These are phyloP conservation scores for Nebria salina DNA, from an alignment of 2,888 invertebrate genomes.

Conservation along the genomic window DNA sequence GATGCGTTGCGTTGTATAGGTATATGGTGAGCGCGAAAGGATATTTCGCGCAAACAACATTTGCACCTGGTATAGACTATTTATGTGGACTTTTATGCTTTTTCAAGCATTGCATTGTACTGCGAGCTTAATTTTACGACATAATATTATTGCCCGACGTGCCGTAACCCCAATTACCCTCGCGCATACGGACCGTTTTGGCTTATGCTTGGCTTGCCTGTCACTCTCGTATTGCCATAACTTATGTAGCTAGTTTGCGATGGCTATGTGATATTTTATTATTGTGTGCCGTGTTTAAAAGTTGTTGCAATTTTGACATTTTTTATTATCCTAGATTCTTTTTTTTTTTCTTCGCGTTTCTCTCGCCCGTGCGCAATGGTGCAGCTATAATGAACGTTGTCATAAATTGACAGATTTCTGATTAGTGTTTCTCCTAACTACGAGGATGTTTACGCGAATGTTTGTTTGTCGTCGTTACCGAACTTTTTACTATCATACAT, in stretches of 20 bases:
- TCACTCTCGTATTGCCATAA: slow-evolving; percentile 54
- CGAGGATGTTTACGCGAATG: neutral
- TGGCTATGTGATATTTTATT: slow-evolving; percentile 55
- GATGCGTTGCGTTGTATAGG: neutral
- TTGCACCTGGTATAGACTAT: slow-evolving; percentile 60
- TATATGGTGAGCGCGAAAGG: neutral
- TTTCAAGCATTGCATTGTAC: slow-evolving; percentile 59
- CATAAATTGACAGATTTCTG: slow-evolving; percentile 32
- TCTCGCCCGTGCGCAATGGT: slow-evolving; percentile 33
- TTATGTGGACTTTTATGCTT: slow-evolving; percentile 62
- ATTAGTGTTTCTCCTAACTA: slow-evolving; percentile 20
- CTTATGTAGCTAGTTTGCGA: slow-evolving; percentile 57
- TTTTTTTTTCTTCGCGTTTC: slow-evolving; percentile 43
- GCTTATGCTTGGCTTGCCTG: slow-evolving; percentile 34
- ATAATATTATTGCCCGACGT: slow-evolving; percentile 56
- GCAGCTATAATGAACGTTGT: slow-evolving; percentile 46
- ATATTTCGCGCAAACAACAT: slow-evolving; percentile 14
- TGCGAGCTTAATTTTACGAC: slow-evolving; percentile 60
- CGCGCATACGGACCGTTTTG: slow-evolving; percentile 49
- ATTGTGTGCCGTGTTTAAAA: slow-evolving; percentile 53
- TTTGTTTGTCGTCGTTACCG: neutral
- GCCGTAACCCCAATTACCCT: slow-evolving; percentile 45
- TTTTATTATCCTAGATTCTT: slow-evolving; percentile 54
- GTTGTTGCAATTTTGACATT: slow-evolving; percentile 58
- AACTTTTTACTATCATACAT: neutral